Conservation (phyloP, 2,113 vertebrate genomes). For the Anas platyrhynchos region DNA sequence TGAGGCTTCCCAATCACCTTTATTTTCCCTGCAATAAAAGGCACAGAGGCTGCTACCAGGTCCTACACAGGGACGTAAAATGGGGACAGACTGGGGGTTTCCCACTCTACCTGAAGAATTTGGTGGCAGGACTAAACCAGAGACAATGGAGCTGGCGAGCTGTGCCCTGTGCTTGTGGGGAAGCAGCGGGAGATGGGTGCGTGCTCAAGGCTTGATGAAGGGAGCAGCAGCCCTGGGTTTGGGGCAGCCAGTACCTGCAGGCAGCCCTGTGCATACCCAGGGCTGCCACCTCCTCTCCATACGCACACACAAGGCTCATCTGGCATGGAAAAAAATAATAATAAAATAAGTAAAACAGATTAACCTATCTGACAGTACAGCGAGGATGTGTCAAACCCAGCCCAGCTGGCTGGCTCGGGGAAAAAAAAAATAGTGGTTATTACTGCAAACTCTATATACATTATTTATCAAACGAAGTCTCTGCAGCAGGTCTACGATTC, state of each 20-base stretch:
- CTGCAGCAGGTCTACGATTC: conserved; percentile 73
- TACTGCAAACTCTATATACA: conserved; percentile 74
- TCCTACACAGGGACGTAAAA: neutral
- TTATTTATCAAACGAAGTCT: conserved; percentile 83
- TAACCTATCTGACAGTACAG: conserved; percentile 55
- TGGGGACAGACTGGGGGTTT: neutral
- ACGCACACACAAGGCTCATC: rapidly evolving
- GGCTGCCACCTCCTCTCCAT: neutral
- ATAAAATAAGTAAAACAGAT: neutral
- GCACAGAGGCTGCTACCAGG: neutral
- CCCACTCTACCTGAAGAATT: neutral
- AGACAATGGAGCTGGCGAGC: neutral
- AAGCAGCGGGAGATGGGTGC: neutral
- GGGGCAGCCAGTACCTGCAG: neutral
- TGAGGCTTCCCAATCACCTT: neutral
- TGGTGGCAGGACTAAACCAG: neutral
- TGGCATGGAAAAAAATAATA: neutral
- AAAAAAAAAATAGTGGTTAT: conserved; percentile 57
- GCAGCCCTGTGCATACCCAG: neutral
- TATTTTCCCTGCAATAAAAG: neutral
- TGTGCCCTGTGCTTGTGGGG: neutral
- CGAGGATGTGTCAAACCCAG: conserved; percentile 64
- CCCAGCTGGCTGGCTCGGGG: conserved; percentile 23
- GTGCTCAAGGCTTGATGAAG: neutral
- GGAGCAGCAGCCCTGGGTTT: neutral